Base-by-base conservation (phyloP, 1,140 invertebrate genomes). In the Trichonephila clavata region DNA sequence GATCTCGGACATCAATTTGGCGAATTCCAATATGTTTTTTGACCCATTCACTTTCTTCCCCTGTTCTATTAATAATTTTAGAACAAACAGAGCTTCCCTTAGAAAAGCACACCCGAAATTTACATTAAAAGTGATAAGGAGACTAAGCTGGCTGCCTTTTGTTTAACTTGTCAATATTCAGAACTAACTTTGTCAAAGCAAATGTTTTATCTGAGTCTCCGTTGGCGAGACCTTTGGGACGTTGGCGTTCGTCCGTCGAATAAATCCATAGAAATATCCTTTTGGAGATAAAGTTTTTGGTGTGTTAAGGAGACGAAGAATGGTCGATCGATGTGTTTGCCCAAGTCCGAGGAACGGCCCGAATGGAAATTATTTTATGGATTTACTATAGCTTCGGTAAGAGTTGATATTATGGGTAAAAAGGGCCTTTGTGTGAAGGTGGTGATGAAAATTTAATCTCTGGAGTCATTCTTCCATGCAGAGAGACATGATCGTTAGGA, bases 221-320 rank as follows among this genome's bases (percentile, higher is more conserved):
- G 39, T 89, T 89, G 87, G 87, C 39, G 87, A 89, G 65, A 89
- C 87, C 87, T 71, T 65, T 77, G 87, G 87, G 87, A 89, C 39
- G 65, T 43, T 87, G 61, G 59, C 71, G 65, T 5, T 68, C 10
- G 43, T n/a, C 24, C 50, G 16, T n/a, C 65, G 87, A 89, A 89
- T 89, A 89, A 89, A 89, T 89, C 87, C 87, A 89, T 89, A 77
- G 87, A 77, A 89, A 89, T 89, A 89, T 89, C 87, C 65, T 89
- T 89, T 71, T 77, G 32, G 87, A 89, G 87, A 89, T 89, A 89
- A 89, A 89, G 87, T 89, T 89, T 89, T 89, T 89, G 87, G 87
- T 65, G 87, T 89, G 87, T 77, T 89, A 77, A 89, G 86, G 65
- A 68, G 43, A 50, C 60, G 86, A 87, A 87, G 59, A 65, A 87